These are phyloP conservation scores for Lasioglossum marginatum DNA, from an alignment of 2,888 invertebrate genomes.

Conservation along the genomic window DNA sequence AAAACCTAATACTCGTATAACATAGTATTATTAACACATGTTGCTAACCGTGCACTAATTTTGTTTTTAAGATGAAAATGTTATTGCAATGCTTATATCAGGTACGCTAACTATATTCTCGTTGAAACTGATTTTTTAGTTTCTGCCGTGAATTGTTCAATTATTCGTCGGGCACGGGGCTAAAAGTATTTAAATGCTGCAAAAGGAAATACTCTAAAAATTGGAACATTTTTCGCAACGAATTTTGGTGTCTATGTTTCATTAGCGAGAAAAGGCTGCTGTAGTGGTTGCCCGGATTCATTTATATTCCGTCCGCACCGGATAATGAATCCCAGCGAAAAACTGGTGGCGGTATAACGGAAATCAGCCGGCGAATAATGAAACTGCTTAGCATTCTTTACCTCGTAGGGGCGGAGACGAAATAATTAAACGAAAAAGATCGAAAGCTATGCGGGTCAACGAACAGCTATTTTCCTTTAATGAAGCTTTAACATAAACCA, in stretches of 20 bases:
- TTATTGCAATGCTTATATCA: background rate
- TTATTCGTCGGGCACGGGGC: background rate
- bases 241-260: conserved; percentile 33
- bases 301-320: conserved; percentile 82
- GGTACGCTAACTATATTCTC: background rate
- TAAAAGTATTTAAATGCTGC: background rate
- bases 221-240: conserved; percentile 1
- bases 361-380: conserved; percentile 83
- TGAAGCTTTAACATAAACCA: conserved; percentile 54
- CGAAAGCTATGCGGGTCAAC: conserved; percentile 66
- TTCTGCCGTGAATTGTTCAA: background rate
- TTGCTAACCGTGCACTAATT: background rate
- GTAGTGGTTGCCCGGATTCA: conserved; percentile 75
- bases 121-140: conserved; percentile 4
- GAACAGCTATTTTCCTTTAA: conserved; percentile 67
- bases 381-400: conserved; percentile 83
- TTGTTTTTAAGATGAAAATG: too few species aligned
- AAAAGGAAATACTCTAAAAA: background rate
- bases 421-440: conserved; percentile 80
- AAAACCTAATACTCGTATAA: conserved; percentile 34
- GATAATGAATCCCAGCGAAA: conserved; percentile 83
- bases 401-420: conserved; percentile 76
- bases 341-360: conserved; percentile 82
- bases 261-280: conserved; percentile 71
- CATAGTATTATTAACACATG: too few species aligned